Percentiles rank a stretch among this genome's conserved stretches.
These are phyloP conservation scores for Xanthia togata DNA, from an alignment of 2,888 invertebrate genomes.

Conservation along the genomic window DNA sequence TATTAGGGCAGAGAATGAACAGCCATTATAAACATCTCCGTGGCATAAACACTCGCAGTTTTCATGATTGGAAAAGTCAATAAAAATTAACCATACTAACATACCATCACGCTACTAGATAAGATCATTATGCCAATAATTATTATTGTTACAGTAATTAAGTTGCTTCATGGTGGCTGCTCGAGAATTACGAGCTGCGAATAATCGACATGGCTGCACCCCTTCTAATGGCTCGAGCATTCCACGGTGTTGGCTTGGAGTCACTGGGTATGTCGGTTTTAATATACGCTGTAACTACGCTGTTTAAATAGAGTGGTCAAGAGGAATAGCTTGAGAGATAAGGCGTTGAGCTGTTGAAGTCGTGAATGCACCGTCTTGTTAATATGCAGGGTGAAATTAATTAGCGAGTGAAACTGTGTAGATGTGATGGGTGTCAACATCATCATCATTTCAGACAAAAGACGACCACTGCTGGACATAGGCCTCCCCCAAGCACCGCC, in stretches of 20 bases:
- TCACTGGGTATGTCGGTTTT: conserved; percentile 23
- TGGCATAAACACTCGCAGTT: background rate
- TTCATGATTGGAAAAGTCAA: conserved; percentile 1
- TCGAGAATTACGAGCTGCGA: conserved; percentile 42
- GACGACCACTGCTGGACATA: too few relatives aligned
- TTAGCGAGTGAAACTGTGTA: too few relatives aligned
- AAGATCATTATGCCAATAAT: conserved; percentile 33
- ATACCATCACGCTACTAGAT: conserved; percentile 12
- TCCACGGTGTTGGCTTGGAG: conserved; percentile 9
- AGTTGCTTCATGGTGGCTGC: conserved; percentile 33
- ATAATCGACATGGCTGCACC: conserved; percentile 33
- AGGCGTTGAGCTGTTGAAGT: conserved; percentile 6
- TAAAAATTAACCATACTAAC: background rate
- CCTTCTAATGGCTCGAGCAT: conserved; percentile 18
- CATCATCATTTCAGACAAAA: too few relatives aligned
- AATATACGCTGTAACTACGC: conserved; percentile 13
- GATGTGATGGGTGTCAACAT: too few relatives aligned
- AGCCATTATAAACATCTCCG: background rate
- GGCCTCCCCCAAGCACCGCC: too few relatives aligned
- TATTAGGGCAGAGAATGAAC: too few relatives aligned
- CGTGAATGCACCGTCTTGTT: background rate
- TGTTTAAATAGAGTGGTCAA: conserved; percentile 1
- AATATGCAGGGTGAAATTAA: too few relatives aligned
- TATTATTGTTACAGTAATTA: conserved; percentile 29
- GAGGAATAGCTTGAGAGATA: background rate